These are phyloP conservation scores for Thereva nobilitata DNA, from an alignment of 2,888 invertebrate genomes.

Conservation along the genomic window DNA sequence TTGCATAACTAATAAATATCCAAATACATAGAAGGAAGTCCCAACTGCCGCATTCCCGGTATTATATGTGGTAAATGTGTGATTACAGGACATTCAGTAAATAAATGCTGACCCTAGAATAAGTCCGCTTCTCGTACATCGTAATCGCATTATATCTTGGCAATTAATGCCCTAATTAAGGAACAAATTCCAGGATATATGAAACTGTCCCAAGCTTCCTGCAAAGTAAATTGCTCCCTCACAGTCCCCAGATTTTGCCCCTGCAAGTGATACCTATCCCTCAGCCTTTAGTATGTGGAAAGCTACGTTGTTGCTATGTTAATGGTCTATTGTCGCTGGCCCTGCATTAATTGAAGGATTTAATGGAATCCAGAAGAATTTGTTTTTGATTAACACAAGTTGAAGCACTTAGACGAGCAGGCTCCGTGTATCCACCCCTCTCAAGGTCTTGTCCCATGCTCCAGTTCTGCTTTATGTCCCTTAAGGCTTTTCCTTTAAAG, in stretches of 20 bases:
- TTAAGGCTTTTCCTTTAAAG: too few species aligned
- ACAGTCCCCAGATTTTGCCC: not conserved
- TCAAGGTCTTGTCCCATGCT: too few species aligned
- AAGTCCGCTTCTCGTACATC: conserved; percentile 21
- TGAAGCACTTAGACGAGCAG: too few species aligned
- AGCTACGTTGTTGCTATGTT: conserved; percentile 12
- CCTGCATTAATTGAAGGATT: conserved; percentile 24
- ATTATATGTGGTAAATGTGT: conserved; percentile 11
- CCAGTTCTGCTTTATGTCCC: too few species aligned
- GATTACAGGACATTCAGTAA: not conserved
- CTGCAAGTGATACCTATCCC: too few species aligned
- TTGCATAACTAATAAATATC: conserved; percentile 22
- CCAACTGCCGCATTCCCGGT: too few species aligned
- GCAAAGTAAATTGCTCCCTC: conserved; percentile 27
- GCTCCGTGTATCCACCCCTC: too few species aligned
- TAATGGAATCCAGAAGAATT: conserved; percentile 5
- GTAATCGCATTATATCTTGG: conserved; percentile 30
- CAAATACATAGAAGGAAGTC: too few species aligned
- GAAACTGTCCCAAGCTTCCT: conserved; percentile 19
- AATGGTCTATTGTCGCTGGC: conserved; percentile 9
- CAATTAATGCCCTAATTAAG: conserved; percentile 33
- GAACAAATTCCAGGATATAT: conserved; percentile 26
- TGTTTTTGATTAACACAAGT: not conserved
- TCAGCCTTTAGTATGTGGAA: conserved; percentile 20
- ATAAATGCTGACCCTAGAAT: not conserved